These are phyloP conservation scores for Falcaria lacertinaria DNA, from an alignment of 2,888 invertebrate genomes.

Conservation along the genomic window DNA sequence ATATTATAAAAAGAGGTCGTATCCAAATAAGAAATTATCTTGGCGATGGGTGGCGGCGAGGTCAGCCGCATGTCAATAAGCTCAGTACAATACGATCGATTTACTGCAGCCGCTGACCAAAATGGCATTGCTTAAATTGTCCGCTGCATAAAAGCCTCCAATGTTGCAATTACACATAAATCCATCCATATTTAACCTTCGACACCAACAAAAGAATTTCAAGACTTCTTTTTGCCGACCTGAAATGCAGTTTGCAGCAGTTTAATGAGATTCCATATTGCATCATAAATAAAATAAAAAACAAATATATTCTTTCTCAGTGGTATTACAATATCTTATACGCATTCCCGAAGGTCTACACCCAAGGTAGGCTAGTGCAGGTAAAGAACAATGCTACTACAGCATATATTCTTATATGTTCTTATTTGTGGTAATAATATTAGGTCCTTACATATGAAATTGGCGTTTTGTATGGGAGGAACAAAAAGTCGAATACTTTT, in stretches of 20 bases:
- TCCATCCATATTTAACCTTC: constrained; percentile 11
- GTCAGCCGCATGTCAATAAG: constrained; percentile 42
- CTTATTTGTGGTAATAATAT: no score
- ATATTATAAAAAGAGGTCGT: constrained; percentile 8
- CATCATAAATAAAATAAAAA: no score
- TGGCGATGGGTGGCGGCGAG: constrained; percentile 46
- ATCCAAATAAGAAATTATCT: constrained; percentile 55
- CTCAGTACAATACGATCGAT: constrained; percentile 54
- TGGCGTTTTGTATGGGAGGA: no score
- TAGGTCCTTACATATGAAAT: no score
- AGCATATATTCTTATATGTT: neutral
- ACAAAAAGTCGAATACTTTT: no score
- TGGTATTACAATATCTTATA: no score
- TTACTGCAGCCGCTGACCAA: constrained; percentile 58
- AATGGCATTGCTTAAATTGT: constrained; percentile 45
- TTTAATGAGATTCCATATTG: no score
- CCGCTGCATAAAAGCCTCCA: constrained; percentile 28
- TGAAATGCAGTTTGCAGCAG: no score
- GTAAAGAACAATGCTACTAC: constrained; percentile 20
- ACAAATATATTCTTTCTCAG: no score
- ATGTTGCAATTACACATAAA: constrained; percentile 7
- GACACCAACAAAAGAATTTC: constrained; percentile 1
- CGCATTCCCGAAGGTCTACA: constrained; percentile 19
- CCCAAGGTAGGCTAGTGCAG: constrained; percentile 28
- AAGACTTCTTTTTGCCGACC: no score